These are phyloP conservation scores for Peromyscus attwateri DNA, from an alignment of 2,797 vertebrate species.

Conservation along the genomic window DNA sequence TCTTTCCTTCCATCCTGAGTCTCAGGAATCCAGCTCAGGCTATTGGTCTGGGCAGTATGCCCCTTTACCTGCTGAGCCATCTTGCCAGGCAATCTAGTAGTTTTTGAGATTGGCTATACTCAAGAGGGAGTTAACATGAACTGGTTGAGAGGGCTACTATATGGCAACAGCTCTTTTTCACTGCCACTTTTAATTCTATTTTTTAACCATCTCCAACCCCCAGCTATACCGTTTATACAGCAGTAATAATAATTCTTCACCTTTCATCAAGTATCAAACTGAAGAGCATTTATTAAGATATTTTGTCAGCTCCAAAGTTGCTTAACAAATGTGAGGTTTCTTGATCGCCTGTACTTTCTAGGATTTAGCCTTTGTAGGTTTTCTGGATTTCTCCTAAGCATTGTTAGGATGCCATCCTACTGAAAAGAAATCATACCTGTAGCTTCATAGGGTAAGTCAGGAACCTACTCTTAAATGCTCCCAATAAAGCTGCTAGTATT, in stretches of 20 bases:
- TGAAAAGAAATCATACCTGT: constrained; percentile 6
- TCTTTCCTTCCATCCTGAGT: not conserved
- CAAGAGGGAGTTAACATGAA: not conserved
- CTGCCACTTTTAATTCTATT: constrained; percentile 26
- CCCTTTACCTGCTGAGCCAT: not conserved
- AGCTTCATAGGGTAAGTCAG: not conserved
- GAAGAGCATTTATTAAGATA: not conserved
- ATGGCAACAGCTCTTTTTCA: not conserved
- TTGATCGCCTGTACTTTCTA: not conserved
- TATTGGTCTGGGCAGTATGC: not conserved
- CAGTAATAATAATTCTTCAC: constrained; percentile 37
- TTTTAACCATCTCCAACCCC: not conserved
- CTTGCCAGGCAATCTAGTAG: not conserved
- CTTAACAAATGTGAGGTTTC: not conserved
- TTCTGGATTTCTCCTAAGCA: not conserved
- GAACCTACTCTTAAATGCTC: constrained; percentile 34
- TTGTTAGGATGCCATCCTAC: not conserved
- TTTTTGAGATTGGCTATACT: not conserved
- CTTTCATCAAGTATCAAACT: not conserved
- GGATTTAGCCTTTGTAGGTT: not conserved
- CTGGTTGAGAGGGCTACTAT: not conserved
- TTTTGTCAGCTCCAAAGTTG: not conserved
- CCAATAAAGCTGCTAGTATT: not conserved
- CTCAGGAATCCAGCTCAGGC: not conserved
- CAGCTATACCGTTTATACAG: not conserved